Percentiles rank a stretch among this genome's conserved stretches.
Evolutionary conservation across 2,113 vertebrate species (phyloP).

Genomic region (Dascyllus trimaculatus): DNA sequence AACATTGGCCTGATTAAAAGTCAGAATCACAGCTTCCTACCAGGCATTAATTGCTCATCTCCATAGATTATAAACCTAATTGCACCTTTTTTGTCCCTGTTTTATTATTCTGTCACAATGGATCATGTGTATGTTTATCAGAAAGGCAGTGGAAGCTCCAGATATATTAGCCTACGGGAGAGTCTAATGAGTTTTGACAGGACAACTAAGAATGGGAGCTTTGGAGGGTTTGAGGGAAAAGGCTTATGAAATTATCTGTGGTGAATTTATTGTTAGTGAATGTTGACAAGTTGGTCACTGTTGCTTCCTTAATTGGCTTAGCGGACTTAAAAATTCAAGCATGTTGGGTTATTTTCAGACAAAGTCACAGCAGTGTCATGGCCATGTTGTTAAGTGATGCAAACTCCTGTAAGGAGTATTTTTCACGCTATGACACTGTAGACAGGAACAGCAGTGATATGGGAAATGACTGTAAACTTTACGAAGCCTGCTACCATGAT

Average conservation of each 20-base stretch:
- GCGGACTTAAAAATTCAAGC: conserved; percentile 20
- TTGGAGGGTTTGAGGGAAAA: conserved; percentile 42
- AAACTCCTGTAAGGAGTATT: conserved; percentile 2
- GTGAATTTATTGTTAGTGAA: conserved; percentile 36
- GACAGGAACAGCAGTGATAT: too few relatives aligned
- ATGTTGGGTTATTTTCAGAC: conserved; percentile 19
- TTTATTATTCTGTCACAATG: conserved; percentile 84
- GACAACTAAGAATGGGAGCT: conserved; percentile 44
- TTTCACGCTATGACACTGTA: background rate
- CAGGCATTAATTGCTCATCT: conserved; percentile 75
- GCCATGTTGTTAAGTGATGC: conserved; percentile 31
- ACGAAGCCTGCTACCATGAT: too few relatives aligned
- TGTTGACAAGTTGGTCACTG: conserved; percentile 49
- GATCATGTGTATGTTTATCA: conserved; percentile 76
- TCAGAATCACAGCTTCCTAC: conserved; percentile 66
- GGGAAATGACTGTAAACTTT: too few relatives aligned
- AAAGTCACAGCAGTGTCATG: conserved; percentile 4
- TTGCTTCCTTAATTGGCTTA: conserved; percentile 50
- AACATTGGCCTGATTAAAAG: conserved; percentile 74
- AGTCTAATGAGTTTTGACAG: conserved; percentile 73
- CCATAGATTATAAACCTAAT: conserved; percentile 76
- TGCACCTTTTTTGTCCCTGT: conserved; percentile 64
- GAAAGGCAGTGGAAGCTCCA: conserved; percentile 63
- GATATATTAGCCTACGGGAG: conserved; percentile 62
- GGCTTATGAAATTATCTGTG: conserved; percentile 40